These are phyloP conservation scores for Rambutsinella grinnellia DNA, from an alignment of 2,888 invertebrate genomes.

Conservation along the genomic window DNA sequence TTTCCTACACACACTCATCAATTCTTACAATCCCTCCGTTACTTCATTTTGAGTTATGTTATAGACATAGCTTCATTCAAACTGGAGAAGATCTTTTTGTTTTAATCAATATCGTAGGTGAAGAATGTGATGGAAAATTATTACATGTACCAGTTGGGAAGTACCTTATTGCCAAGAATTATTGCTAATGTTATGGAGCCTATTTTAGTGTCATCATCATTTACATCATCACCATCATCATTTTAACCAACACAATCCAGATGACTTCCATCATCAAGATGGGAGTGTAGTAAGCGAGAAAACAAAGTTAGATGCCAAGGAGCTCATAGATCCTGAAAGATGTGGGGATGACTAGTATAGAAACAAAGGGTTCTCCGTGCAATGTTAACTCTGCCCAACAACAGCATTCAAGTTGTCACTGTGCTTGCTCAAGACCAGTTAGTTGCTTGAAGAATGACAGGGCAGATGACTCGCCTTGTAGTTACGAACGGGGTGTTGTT, in stretches of 20 bases:
- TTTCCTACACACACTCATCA: not conserved
- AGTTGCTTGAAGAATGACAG: constrained; percentile 39
- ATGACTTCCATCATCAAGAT: constrained; percentile 40
- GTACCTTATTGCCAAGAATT: constrained; percentile 47
- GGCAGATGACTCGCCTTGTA: constrained; percentile 40
- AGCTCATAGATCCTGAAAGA: constrained; percentile 33
- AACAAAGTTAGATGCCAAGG: constrained; percentile 43
- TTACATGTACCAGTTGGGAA: not conserved
- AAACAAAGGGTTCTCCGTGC: constrained; percentile 39
- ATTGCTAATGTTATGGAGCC: constrained; percentile 19
- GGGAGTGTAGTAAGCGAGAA: constrained; percentile 34
- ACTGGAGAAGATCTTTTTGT: no score
- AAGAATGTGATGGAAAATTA: constrained; percentile 7
- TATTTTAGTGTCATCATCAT: constrained; percentile 53
- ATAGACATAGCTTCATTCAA: no score
- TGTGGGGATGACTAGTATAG: constrained; percentile 26
- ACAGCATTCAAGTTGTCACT: constrained; percentile 58
- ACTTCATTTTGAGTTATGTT: no score
- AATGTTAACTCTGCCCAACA: constrained; percentile 8
- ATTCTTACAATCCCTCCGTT: no score
- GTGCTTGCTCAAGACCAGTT: constrained; percentile 62
- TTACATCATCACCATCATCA: constrained; percentile 44
- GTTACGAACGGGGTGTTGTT: constrained; percentile 44
- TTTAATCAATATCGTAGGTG: no score
- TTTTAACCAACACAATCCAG: constrained; percentile 1